Evolutionary conservation across 2,888 invertebrate species (phyloP), one percentile per base, ranked within the genome.

Genomic region (Campoplex capitator): DNA sequence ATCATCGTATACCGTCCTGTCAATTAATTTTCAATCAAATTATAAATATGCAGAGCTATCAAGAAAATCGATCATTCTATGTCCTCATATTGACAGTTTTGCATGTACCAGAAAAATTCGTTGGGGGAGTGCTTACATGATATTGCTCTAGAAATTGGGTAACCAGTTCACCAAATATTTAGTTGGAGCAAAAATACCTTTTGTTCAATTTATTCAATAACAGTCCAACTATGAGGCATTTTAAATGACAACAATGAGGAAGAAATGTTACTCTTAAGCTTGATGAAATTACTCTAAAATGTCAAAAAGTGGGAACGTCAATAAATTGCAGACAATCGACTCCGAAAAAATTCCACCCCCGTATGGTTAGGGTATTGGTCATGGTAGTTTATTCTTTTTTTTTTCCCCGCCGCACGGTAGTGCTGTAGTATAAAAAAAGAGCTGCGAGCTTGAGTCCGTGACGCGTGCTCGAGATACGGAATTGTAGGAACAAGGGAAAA

Each of bases 391-490:
- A 54, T 73, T 67, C 56, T 51, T 76, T 51, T 76, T 76, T 58
- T 68, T 51, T 51, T 42, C 28, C 45, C 18, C 28, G 23, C 51
- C 76, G 48, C 51, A 23, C 65, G 54, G 42, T 54, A 11, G 32
- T 28, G 11, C 32, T 48, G 67, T 68, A 73, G 56, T 56, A n/a
- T 18, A 4, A 42, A 73, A 71, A 78, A 82, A 85, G 73, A 78
- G 82, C 86, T 88, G 28, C 48, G n/a, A 7, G 84, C 84, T 92
- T 78, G 89, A 81, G 90, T 89, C 83, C 89, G 67, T 88, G 88
- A 91, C 90, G 90, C 92, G 92, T 89, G 88, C 87, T 81, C 67
- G 81, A 82, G 86, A 82, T 84, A 87, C 84, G 56, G 81, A 87
- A 82, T 81, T 62, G 68, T 58, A 54, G 74, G 56, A 54, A 35